phyloP scores from a whole-genome alignment of 92 coral and sea anemone species.

The Blastomussa wellsi region DNA sequence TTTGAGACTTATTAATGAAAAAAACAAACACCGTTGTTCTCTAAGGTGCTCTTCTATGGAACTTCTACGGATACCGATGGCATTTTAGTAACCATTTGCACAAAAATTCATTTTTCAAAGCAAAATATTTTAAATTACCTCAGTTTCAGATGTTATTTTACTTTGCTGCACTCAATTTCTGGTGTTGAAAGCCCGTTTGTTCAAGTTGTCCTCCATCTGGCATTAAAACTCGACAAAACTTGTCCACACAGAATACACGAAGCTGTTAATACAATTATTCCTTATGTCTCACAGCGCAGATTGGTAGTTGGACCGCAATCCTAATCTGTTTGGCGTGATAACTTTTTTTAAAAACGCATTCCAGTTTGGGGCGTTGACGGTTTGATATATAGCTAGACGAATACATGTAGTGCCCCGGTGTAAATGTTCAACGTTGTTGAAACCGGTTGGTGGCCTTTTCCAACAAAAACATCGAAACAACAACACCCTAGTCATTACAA shows the following conservation, averaged over 20 bases:
- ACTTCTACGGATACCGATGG: not conserved
- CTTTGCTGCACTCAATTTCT: not conserved
- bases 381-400: not conserved
- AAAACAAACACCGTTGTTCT: not conserved
- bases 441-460: not conserved
- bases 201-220: not conserved
- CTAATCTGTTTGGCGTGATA: conserved; percentile 48
- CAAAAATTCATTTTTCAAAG: not conserved
- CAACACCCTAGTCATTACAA: not conserved
- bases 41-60: not conserved
- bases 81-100: not conserved
- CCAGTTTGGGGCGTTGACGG: conserved; percentile 37
- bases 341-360: conserved; percentile 30
- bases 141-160: not conserved
- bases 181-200: not conserved
- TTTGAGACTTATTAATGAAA: not conserved
- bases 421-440: not conserved
- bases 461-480: not conserved
- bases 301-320: conserved; percentile 12
- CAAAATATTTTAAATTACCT: not conserved
- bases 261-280: conserved; percentile 2
- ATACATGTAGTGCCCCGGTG: not conserved
- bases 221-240: not conserved
- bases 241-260: not conserved
- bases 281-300: conserved; percentile 10